phyloP scores from a whole-genome alignment of 1,140 invertebrate genomes.

The Campoletis sonorensis region DNA sequence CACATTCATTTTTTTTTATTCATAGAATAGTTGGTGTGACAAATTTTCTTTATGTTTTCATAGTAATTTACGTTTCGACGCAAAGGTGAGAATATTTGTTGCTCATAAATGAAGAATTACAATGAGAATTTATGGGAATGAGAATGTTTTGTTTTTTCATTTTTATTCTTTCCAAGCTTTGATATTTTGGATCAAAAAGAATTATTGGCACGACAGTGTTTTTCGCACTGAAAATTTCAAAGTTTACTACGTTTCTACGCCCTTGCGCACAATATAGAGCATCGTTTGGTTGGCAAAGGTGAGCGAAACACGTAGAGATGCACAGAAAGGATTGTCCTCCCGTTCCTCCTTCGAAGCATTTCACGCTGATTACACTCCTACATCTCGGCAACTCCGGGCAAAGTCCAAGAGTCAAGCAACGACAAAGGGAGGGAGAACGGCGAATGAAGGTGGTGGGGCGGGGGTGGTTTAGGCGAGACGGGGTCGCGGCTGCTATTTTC shows the following conservation, averaged over 20 bases:
- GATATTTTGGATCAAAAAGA: not conserved
- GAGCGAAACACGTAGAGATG: constrained; percentile 48
- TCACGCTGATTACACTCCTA: constrained; percentile 61
- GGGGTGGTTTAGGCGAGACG: not conserved
- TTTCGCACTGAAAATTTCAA: not conserved
- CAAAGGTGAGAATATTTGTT: not conserved
- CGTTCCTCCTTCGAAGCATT: constrained; percentile 53
- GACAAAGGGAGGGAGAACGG: not conserved
- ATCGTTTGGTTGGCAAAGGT: constrained; percentile 3
- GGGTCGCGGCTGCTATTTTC: constrained; percentile 8
- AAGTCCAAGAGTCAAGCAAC: constrained; percentile 6
- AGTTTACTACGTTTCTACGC: constrained; percentile 15
- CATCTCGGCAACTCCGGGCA: constrained; percentile 22
- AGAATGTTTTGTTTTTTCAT: too few relatives aligned
- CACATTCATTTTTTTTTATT: not conserved
- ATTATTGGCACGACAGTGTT: not conserved
- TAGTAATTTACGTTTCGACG: not conserved
- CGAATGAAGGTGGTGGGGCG: too few relatives aligned
- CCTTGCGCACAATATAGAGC: not conserved
- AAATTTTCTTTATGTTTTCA: not conserved
- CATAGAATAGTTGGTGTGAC: not conserved
- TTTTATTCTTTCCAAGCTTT: not conserved
- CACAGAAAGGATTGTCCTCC: constrained; percentile 52
- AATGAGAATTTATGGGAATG: not conserved
- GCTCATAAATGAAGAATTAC: not conserved